These are phyloP conservation scores for Griposia aprilina DNA, from an alignment of 2,888 invertebrate genomes.

Conservation along the genomic window DNA sequence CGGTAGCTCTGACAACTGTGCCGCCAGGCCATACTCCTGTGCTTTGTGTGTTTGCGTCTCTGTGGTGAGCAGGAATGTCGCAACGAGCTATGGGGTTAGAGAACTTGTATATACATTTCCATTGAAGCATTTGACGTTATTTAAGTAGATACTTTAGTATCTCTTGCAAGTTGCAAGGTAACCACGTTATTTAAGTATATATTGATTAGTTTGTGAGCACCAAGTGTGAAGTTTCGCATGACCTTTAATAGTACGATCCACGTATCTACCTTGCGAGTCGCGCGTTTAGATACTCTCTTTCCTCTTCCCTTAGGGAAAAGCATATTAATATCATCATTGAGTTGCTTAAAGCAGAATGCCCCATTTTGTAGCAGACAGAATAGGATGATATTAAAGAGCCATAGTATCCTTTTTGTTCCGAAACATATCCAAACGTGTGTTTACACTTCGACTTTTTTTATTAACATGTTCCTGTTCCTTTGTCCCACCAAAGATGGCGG, in stretches of 20 bases:
- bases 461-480: background rate
- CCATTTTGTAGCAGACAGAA: background rate
- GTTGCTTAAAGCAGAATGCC: background rate
- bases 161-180: background rate
- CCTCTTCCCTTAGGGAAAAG: background rate
- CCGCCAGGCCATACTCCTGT: slow-evolving; percentile 58
- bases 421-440: background rate
- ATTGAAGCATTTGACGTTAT: background rate
- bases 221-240: slow-evolving; percentile 17
- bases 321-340: background rate
- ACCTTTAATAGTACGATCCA: too few species aligned
- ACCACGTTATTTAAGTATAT: slow-evolving; percentile 6
- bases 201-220: slow-evolving; percentile 18
- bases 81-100: background rate
- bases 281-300: background rate
- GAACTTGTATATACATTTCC: background rate
- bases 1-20: slow-evolving; percentile 76
- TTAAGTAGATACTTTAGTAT: background rate
- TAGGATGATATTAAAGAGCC: background rate
- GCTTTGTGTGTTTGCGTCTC: slow-evolving; percentile 47
- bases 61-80: slow-evolving; percentile 8
- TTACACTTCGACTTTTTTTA: background rate
- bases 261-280: background rate
- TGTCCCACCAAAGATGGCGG: background rate
- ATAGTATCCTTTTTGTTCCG: too few species aligned